Conservation (phyloP, 2,797 vertebrate species). For the Sebastes minor region DNA sequence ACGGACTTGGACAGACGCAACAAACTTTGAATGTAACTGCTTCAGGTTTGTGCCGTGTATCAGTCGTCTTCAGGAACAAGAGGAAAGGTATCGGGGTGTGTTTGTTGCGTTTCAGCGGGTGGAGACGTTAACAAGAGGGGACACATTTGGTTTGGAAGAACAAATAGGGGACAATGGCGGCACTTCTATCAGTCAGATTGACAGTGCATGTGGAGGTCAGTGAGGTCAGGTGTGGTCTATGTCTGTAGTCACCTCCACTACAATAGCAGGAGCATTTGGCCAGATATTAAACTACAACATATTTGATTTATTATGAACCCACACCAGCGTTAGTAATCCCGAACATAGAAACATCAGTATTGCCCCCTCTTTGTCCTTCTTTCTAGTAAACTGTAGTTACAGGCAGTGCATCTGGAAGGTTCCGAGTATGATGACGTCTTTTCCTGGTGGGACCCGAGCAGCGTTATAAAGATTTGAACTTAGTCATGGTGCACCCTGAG, state of each 20-base stretch:
- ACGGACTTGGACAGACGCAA: not conserved
- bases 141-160: not conserved
- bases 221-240: not conserved
- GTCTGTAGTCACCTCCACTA: not conserved
- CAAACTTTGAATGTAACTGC: not conserved
- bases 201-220: not conserved
- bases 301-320: not conserved
- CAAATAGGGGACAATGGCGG: not conserved
- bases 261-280: not conserved
- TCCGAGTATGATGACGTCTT: constrained; percentile 19
- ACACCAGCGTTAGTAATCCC: not conserved
- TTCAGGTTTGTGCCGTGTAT: not conserved
- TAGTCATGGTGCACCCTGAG: constrained; percentile 1
- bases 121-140: not conserved
- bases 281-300: not conserved
- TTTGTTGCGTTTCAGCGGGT: constrained; percentile 57
- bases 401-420: constrained; percentile 39
- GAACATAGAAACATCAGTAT: not conserved
- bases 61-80: not conserved
- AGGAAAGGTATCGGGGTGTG: not conserved
- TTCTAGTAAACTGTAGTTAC: not conserved
- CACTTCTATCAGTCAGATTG: not conserved
- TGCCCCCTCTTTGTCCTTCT: constrained; percentile 10
- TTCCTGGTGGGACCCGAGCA: not conserved
- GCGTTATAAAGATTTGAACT: not conserved